Evolutionary conservation across 2,113 vertebrate genomes (phyloP), one percentile per base, ranked within the genome.

Genomic region (Perognathus longimembris): DNA sequence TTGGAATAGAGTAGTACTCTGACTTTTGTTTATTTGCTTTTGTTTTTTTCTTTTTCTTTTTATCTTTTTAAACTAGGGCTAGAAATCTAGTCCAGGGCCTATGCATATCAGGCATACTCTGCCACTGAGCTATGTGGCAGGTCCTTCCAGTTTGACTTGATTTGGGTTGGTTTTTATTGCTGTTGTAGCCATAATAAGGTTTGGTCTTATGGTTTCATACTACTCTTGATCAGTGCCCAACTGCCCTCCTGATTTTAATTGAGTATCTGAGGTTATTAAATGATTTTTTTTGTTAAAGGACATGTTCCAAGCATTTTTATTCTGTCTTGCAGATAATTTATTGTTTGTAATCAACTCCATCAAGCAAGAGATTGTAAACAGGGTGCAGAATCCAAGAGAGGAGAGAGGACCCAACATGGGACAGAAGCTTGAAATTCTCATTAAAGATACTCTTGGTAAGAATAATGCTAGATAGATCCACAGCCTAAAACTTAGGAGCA

Each of bases 281-380:
- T 14, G 76, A 79, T 80, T 89, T 91, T 83, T 20, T 63, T 32
- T 91, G 38, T 85, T 75, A 45, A 77, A 57, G 92, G 92, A 87
- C 18, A 22, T 85, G 32, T 82, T 91, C 89, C 61, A 91, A 90
- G 36, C 91, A 21, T 91, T 80, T 45, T 86, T 92, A 1, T 86
- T 96, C 91, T 97, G 34, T 93, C 95, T 96, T 98, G 61, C 95
- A 99, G 99, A 99, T 98, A 99, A 99, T 82, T 98, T 99, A 96
- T 98, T 99, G 89, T 99, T 99, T 98, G 99, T 99, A 97, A 99
- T 99, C 97, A 99, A 99, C 89, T 98, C 99, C 95, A 99, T 99
- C 97, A 99, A 99, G 97, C 99, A 99, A 98, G 99, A 99, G 97
- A 99, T 99, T 84, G 99, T 99, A 97, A 98, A 96, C 91, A 98